phyloP scores from a whole-genome alignment of 2,113 vertebrate genomes.

The Pica pica region DNA sequence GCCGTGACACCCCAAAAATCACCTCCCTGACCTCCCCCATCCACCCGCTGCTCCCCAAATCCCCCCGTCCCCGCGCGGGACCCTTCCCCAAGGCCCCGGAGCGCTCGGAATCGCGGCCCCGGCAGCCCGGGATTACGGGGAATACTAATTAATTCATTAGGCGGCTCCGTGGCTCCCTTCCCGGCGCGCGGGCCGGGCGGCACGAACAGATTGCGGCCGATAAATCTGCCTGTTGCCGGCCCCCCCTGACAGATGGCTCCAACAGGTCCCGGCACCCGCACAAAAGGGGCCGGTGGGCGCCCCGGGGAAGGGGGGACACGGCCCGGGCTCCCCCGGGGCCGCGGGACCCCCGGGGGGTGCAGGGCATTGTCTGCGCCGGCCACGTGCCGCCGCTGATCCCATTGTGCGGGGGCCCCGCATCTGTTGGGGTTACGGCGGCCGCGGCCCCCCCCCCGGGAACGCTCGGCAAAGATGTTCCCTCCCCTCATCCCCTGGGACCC shows the following conservation, averaged over 20 bases:
- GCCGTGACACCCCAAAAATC: neutral
- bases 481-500: neutral
- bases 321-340: neutral
- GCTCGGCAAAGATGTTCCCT: neutral
- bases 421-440: neutral
- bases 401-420: constrained; percentile 13
- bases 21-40: accelerated
- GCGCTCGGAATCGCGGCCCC: neutral
- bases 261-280: constrained; percentile 45
- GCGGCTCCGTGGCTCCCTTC: neutral
- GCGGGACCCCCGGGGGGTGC: neutral
- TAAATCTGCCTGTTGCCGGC: constrained; percentile 54
- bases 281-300: neutral
- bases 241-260: constrained; percentile 51
- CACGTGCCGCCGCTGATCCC: neutral
- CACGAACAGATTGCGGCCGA: constrained; percentile 50
- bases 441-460: neutral
- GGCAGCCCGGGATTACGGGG: neutral
- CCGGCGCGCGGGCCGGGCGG: neutral
- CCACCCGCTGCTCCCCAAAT: neutral
- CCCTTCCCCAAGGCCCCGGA: neutral
- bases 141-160: constrained; percentile 53
- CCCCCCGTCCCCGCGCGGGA: neutral
- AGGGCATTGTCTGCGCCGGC: neutral
- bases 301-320: neutral